phyloP scores from a whole-genome alignment of 2,113 vertebrate genomes.

The Otolemur garnettii region DNA sequence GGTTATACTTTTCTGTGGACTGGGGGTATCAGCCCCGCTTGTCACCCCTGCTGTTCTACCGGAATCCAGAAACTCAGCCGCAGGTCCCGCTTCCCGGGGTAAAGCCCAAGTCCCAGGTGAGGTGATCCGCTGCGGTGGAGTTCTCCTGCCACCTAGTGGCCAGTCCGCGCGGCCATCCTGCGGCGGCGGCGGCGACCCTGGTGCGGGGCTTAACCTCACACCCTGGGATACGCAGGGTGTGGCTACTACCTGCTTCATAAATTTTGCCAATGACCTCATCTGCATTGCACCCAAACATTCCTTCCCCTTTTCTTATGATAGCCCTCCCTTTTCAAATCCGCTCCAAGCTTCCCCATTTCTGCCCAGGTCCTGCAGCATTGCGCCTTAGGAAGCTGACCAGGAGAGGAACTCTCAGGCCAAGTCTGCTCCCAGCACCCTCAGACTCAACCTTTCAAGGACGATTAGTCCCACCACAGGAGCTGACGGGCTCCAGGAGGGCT shows the following conservation, averaged over 20 bases:
- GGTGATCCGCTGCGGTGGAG: background rate
- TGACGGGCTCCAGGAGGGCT: background rate
- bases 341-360: background rate
- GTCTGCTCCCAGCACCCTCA: fast-evolving
- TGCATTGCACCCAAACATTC: fast-evolving
- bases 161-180: fast-evolving
- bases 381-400: background rate
- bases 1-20: background rate
- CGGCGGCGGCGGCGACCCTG: no score
- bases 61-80: background rate
- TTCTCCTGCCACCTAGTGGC: constrained; percentile 68
- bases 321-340: background rate
- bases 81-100: fast-evolving
- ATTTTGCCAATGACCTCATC: background rate
- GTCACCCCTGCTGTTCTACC: no score
- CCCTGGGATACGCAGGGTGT: background rate
- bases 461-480: fast-evolving
- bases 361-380: no score
- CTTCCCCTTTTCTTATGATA: background rate
- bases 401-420: background rate
- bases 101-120: fast-evolving
- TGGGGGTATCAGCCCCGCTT: fast-evolving
- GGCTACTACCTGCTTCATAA: background rate
- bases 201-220: fast-evolving
- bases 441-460: fast-evolving